Percentiles rank a stretch among this genome's conserved stretches.
Conservation (phyloP, 2,888 invertebrate species). For the Rugalucina vietnamica region DNA sequence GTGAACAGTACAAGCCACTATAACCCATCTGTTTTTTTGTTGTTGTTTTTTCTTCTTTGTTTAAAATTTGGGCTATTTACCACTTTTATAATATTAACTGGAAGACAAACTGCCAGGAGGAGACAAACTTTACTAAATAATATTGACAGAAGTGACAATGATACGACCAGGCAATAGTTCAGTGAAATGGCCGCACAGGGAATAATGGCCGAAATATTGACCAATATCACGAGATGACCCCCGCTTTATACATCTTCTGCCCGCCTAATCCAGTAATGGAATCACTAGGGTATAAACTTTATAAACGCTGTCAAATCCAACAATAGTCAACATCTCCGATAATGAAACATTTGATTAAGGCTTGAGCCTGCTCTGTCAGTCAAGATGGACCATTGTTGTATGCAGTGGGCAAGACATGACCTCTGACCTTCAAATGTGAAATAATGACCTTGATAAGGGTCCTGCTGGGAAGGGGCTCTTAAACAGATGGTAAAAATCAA, state of each 20-base stretch:
- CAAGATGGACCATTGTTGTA: background rate
- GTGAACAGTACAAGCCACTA: too few relatives aligned
- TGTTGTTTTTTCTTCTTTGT: too few relatives aligned
- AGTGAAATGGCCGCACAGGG: background rate
- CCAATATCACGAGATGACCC: background rate
- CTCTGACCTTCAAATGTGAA: conserved; percentile 27
- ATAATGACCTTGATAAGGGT: background rate
- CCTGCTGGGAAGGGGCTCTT: background rate
- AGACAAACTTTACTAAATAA: background rate
- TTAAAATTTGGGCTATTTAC: too few relatives aligned
- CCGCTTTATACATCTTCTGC: background rate
- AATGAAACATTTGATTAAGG: background rate
- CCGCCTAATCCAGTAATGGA: conserved; percentile 1
- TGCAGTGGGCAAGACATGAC: conserved; percentile 27
- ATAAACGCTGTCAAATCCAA: background rate
- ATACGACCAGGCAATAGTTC: background rate
- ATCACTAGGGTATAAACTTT: background rate
- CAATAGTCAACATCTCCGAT: background rate
- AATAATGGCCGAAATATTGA: background rate
- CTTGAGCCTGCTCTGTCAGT: too few relatives aligned
- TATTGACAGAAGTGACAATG: background rate
- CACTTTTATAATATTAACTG: too few relatives aligned
- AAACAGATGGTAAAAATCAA: background rate
- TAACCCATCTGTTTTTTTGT: too few relatives aligned
- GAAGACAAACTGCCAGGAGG: too few relatives aligned